These are phyloP conservation scores for Cryptoblepharus egeriae DNA, from an alignment of 2,797 vertebrate genomes.

Conservation along the genomic window DNA sequence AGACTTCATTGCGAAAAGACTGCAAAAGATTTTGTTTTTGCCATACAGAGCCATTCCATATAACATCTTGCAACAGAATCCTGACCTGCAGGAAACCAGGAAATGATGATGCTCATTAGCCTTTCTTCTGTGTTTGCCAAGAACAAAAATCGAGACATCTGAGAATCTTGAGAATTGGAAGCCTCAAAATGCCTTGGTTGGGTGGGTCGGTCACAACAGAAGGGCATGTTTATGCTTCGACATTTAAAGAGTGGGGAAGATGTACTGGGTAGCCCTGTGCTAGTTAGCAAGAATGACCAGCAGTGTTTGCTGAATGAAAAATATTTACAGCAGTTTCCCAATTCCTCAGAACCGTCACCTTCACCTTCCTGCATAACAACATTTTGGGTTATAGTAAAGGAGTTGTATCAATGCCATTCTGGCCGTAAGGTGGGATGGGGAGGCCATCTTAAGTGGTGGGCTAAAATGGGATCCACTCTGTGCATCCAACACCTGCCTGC, in stretches of 20 bases:
- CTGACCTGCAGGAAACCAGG: conserved; percentile 26
- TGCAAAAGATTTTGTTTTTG: not conserved
- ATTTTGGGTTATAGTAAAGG: not conserved
- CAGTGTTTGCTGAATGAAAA: not conserved
- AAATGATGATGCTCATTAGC: not conserved
- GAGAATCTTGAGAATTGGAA: not conserved
- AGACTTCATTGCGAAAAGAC: not conserved
- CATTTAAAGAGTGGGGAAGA: not conserved
- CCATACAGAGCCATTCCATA: not conserved
- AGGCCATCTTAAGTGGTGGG: too few relatives aligned
- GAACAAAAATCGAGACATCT: conserved; percentile 3
- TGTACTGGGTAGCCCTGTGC: not conserved
- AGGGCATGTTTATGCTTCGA: not conserved
- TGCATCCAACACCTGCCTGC: too few relatives aligned
- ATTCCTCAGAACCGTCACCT: not conserved
- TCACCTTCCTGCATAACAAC: not conserved
- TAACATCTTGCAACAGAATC: not conserved
- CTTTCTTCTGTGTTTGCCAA: not conserved
- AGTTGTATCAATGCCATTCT: not conserved
- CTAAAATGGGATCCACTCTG: too few relatives aligned
- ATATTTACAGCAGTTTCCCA: not conserved
- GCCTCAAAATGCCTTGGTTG: not conserved
- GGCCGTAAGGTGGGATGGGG: too few relatives aligned
- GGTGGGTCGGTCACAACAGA: not conserved
- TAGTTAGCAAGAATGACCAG: not conserved